These are phyloP conservation scores for Panopea generosa DNA, from an alignment of 2,888 invertebrate species.

Conservation along the genomic window DNA sequence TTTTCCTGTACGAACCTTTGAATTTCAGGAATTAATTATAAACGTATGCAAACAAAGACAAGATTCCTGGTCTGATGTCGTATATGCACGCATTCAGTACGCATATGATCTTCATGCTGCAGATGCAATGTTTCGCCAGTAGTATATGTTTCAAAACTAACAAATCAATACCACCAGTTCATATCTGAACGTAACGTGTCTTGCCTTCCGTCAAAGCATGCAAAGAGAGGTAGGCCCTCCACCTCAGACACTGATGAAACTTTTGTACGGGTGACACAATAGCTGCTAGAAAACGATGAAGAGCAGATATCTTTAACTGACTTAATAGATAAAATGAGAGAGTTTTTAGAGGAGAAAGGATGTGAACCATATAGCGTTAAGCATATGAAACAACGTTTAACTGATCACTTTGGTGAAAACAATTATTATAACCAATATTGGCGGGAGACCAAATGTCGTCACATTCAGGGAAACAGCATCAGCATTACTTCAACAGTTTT, in stretches of 20 bases:
- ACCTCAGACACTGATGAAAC: no score
- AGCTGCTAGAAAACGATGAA: no score
- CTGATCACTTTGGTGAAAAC: no score
- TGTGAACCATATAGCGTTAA: no score
- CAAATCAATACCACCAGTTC: no score
- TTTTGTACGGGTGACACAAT: conserved; percentile 43
- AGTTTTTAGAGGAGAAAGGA: no score
- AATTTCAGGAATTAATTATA: conserved; percentile 11
- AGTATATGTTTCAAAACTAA: no score
- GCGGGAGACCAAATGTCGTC: conserved; percentile 54
- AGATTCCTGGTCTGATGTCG: conserved; percentile 14
- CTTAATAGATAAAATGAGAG: conserved; percentile 27
- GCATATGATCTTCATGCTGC: conserved; percentile 20
- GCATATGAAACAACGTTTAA: no score
- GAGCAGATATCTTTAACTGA: conserved; percentile 45
- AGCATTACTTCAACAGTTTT: no score
- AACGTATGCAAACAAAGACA: conserved; percentile 14
- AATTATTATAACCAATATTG: conserved; percentile 54
- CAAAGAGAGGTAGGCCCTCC: no score
- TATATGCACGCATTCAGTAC: conserved; percentile 6
- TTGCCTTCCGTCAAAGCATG: no score
- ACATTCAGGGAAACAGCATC: conserved; percentile 50
- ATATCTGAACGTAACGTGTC: no score
- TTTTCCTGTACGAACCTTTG: conserved; percentile 23
- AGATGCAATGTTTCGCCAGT: conserved; percentile 18